Percentiles rank a stretch among this genome's conserved stretches.
phyloP scores from a whole-genome alignment of 1,140 invertebrate species.

The Drosophila trapezifrons region DNA sequence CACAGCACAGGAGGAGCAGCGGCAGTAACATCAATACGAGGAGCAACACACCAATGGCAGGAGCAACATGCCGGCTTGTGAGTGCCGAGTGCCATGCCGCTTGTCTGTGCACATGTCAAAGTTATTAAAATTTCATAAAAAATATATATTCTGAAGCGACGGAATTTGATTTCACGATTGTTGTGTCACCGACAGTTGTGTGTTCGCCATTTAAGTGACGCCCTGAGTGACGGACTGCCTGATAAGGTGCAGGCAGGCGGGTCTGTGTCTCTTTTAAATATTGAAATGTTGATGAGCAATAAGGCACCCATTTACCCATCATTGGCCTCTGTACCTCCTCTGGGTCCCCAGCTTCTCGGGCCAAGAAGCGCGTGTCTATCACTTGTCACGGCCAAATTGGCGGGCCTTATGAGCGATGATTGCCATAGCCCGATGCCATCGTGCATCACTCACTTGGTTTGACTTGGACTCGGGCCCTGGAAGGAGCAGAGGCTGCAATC shows the following conservation, averaged over 20 bases:
- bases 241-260: slow-evolving; percentile 42
- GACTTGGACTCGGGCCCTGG: not conserved
- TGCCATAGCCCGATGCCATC: slow-evolving; percentile 52
- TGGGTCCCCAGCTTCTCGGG: slow-evolving; percentile 33
- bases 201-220: slow-evolving; percentile 35
- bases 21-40: slow-evolving; percentile 23
- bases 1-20: slow-evolving; percentile 13
- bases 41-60: slow-evolving; percentile 10
- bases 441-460: slow-evolving; percentile 56
- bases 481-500: slow-evolving; percentile 25
- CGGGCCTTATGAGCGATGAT: slow-evolving; percentile 76
- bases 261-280: slow-evolving; percentile 61
- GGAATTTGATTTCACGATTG: slow-evolving; percentile 73
- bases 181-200: slow-evolving; percentile 56
- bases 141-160: slow-evolving; percentile 25
- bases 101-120: slow-evolving; percentile 57
- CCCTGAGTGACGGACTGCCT: slow-evolving; percentile 54
- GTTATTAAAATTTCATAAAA: slow-evolving; percentile 83
- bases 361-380: slow-evolving; percentile 65
- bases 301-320: slow-evolving; percentile 47
- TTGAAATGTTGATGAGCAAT: slow-evolving; percentile 59
- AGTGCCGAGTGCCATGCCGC: not conserved
- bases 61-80: slow-evolving; percentile 51
- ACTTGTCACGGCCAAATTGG: slow-evolving; percentile 77
- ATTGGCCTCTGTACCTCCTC: slow-evolving; percentile 34